These are phyloP conservation scores for Aporophyla nigra DNA, from an alignment of 2,888 invertebrate genomes.

Conservation along the genomic window DNA sequence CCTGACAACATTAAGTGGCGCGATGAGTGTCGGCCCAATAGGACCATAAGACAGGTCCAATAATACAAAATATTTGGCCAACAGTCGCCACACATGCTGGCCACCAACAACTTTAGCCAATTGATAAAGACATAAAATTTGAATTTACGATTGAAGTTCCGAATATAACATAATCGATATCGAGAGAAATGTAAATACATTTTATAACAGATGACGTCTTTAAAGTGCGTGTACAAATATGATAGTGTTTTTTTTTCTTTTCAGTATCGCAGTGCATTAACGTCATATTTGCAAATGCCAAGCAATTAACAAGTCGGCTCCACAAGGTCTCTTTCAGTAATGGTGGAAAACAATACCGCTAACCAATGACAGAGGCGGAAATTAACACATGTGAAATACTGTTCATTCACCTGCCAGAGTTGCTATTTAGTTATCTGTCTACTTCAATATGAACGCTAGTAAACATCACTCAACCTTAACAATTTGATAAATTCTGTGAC, in stretches of 20 bases:
- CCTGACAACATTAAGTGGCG: slow-evolving; percentile 67
- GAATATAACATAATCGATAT: slow-evolving; percentile 38
- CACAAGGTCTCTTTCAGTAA: slow-evolving; percentile 75
- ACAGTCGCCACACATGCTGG: slow-evolving; percentile 14
- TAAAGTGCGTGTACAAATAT: slow-evolving; percentile 32
- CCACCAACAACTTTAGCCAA: slow-evolving; percentile 25
- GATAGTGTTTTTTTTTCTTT: slow-evolving; percentile 4
- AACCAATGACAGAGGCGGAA: slow-evolving; percentile 82
- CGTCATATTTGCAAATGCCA: slow-evolving; percentile 58
- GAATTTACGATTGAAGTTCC: slow-evolving; percentile 49
- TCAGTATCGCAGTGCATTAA: slow-evolving; percentile 37
- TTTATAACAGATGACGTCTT: slow-evolving; percentile 42
- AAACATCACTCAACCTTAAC: slow-evolving; percentile 55
- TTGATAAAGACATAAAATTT: slow-evolving; percentile 48
- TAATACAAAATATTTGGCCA: slow-evolving; percentile 44
- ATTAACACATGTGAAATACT: slow-evolving; percentile 84
- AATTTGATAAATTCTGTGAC: slow-evolving; percentile 47
- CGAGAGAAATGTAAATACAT: slow-evolving; percentile 12
- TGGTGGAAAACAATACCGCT: slow-evolving; percentile 78
- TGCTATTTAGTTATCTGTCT: slow-evolving; percentile 55
- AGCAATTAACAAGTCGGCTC: slow-evolving; percentile 62
- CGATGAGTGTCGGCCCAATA: slow-evolving; percentile 60
- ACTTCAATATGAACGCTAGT: slow-evolving; percentile 43
- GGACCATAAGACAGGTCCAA: slow-evolving; percentile 59
- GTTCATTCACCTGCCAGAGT: slow-evolving; percentile 83